Evolutionary conservation across 2,113 vertebrate species (phyloP), one percentile per base, ranked within the genome.

Genomic region (Amphiprion percula): DNA sequence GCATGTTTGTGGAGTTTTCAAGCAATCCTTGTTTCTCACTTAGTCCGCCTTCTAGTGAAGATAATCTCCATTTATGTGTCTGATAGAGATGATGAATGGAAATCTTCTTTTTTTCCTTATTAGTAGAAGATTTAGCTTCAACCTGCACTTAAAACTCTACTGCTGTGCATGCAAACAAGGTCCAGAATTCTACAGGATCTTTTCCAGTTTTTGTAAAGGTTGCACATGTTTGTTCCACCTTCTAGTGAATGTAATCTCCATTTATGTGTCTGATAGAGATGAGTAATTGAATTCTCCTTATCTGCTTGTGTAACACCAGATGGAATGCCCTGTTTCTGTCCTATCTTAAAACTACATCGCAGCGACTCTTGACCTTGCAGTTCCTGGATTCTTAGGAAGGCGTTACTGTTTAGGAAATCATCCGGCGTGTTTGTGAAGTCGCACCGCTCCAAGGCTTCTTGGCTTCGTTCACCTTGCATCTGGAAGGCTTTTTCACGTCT

Each of bases 251-350:
- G 0, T 44, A 77, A 83, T 80, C 68, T 37, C 10, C 33, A 69
- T 21, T 78, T 23, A 65, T 75, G 50, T 14, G 23, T 68, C 26
- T 66, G 47, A 65, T 37, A 26, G 52, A 53, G 41, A 74, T 46
- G 37, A 80, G 21, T 64, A 68, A 75, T 67, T 39, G 2, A 62
- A 78, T 77, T 76, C 11, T 26, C 28, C 23, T 71, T 21, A 80
- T 86, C 53, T 47, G 50, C 37, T 23, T 46, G 24, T 70, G 77
- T 64, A 61, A 24, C 49, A 70, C 69, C 10, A 46, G 30, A 63
- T 17, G 10, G 28, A 86, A 58, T 30, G 9, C 5, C 24, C 28
- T 6, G 5, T 77, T 73, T 63, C 44, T 5, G 17, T 24, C 8
- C 19, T 9, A 21, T 55, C 33, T 44, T 12, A 24, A 50, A 82